Percentiles rank a stretch among this genome's conserved stretches.
Evolutionary conservation across 2,888 invertebrate genomes (phyloP).

Genomic region (Sminthurinus aureus): DNA sequence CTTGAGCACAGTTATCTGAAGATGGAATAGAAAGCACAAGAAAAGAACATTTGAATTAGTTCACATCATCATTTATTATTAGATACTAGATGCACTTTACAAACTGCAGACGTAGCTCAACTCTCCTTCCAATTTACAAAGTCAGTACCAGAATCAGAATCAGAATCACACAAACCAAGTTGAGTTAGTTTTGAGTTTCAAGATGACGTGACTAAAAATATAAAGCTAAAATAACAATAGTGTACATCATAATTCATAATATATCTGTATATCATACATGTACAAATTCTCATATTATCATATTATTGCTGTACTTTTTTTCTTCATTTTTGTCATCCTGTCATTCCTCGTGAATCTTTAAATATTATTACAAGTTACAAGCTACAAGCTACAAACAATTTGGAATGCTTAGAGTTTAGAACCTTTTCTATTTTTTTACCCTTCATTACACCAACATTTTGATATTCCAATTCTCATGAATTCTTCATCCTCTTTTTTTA

Average conservation of each 20-base stretch:
- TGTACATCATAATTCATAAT: too few relatives aligned
- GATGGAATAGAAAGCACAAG: background rate
- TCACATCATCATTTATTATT: background rate
- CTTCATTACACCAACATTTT: background rate
- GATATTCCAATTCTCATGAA: background rate
- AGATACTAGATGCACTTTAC: too few relatives aligned
- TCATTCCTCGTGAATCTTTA: too few relatives aligned
- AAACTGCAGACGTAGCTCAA: too few relatives aligned
- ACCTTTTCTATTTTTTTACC: background rate
- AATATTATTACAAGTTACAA: too few relatives aligned
- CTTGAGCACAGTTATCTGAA: conserved; percentile 89
- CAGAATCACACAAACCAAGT: background rate
- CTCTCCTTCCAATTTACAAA: background rate
- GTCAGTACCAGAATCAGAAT: background rate
- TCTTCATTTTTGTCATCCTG: too few relatives aligned
- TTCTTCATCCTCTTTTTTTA: background rate
- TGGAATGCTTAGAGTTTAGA: too few relatives aligned
- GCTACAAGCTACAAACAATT: too few relatives aligned
- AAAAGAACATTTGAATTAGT: background rate
- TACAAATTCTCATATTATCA: too few relatives aligned
- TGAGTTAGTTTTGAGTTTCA: too few relatives aligned
- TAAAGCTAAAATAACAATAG: background rate
- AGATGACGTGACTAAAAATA: background rate
- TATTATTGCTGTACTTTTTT: too few relatives aligned
- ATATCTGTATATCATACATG: too few relatives aligned